Conservation (phyloP, 1,140 invertebrate genomes). For the Theocolax elegans region DNA sequence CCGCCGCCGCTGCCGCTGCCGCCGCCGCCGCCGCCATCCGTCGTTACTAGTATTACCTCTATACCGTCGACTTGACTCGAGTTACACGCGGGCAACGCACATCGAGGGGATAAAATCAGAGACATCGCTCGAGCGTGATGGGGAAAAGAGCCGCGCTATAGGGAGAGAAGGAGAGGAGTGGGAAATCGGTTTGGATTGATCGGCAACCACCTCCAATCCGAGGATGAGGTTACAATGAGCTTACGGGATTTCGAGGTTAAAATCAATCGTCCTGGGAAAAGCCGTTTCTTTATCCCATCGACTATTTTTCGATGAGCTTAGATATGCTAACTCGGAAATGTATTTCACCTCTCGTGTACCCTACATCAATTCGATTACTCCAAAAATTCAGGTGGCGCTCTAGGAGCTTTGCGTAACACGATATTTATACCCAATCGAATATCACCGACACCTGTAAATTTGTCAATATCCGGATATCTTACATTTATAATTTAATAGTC, state of each 20-base stretch:
- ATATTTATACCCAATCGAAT: no score
- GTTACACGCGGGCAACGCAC: constrained; percentile 18
- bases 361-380: no score
- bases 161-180: background rate
- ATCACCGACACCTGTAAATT: no score
- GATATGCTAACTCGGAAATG: no score
- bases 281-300: background rate
- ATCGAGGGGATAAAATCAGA: constrained; percentile 12
- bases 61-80: background rate
- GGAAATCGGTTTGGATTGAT: background rate
- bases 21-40: background rate
- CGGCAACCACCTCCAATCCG: background rate
- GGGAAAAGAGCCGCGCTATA: background rate
- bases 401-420: no score
- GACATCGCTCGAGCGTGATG: background rate
- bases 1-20: no score
- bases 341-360: no score
- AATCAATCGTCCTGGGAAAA: constrained; percentile 26
- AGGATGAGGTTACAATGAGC: constrained; percentile 25
- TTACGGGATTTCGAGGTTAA: constrained; percentile 30
- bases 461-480: no score
- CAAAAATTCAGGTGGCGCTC: no score
- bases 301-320: no score
- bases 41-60: constrained; percentile 20
- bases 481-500: no score